These are phyloP conservation scores for Hydrotaea diabolus DNA, from an alignment of 2,888 invertebrate species.

Conservation along the genomic window DNA sequence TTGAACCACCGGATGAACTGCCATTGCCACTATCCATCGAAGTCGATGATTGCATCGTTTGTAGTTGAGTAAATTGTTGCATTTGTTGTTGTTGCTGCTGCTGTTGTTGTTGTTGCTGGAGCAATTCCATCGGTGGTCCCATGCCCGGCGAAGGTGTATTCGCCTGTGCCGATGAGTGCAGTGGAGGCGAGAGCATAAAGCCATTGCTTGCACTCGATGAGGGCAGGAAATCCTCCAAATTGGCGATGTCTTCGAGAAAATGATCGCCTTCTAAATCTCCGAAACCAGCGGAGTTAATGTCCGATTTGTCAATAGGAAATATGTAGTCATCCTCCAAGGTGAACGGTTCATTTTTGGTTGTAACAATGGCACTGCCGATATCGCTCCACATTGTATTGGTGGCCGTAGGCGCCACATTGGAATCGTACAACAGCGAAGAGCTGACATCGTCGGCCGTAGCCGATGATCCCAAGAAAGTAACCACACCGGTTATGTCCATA, in stretches of 20 bases:
- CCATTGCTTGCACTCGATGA: slow-evolving; percentile 68
- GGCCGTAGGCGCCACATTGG: slow-evolving; percentile 72
- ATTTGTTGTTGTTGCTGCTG: slow-evolving; percentile 68
- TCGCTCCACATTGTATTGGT: slow-evolving; percentile 81
- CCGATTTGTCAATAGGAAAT: slow-evolving; percentile 93
- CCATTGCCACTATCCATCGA: slow-evolving; percentile 43
- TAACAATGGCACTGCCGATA: slow-evolving; percentile 80
- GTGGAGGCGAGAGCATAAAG: slow-evolving; percentile 75
- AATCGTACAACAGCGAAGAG: slow-evolving; percentile 74
- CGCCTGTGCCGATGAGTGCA: slow-evolving; percentile 71
- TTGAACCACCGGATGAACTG: slow-evolving; percentile 60
- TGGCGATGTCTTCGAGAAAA: slow-evolving; percentile 87
- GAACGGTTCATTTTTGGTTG: slow-evolving; percentile 83
- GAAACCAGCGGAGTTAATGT: slow-evolving; percentile 90
- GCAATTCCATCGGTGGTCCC: slow-evolving; percentile 76
- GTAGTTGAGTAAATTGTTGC: slow-evolving; percentile 67
- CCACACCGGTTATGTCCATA: slow-evolving; percentile 56
- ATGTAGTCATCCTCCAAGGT: slow-evolving; percentile 94
- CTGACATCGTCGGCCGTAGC: slow-evolving; percentile 65
- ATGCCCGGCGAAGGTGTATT: slow-evolving; percentile 74
- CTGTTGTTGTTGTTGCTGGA: slow-evolving; percentile 74
- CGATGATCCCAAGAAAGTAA: slow-evolving; percentile 54
- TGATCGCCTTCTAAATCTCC: slow-evolving; percentile 93
- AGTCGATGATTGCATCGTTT: slow-evolving; percentile 64
- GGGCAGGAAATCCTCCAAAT: slow-evolving; percentile 88